phyloP scores from a whole-genome alignment of 2,888 invertebrate species.

The Apotomis turbidana region DNA sequence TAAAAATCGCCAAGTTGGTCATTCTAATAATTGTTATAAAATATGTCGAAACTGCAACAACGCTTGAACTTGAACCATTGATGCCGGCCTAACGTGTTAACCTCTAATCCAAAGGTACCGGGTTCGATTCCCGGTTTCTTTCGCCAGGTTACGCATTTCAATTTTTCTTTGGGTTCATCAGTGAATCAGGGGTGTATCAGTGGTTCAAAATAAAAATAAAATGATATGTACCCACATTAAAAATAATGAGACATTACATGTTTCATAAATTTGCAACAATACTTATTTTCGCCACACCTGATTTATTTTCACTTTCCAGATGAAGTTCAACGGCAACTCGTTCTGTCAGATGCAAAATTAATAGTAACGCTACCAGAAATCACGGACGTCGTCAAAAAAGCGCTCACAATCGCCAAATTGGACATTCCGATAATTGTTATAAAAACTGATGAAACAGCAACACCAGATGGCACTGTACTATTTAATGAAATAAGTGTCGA shows the following conservation, averaged over 20 bases:
- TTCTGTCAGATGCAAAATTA: constrained; percentile 84
- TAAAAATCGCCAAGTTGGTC: constrained; percentile 73
- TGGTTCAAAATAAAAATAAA: too few relatives aligned
- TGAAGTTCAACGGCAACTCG: constrained; percentile 88
- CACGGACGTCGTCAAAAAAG: constrained; percentile 74
- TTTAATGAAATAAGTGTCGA: constrained; percentile 86
- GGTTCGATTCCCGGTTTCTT: too few relatives aligned
- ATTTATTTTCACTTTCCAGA: constrained; percentile 77
- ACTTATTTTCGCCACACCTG: background rate
- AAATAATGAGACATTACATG: too few relatives aligned
- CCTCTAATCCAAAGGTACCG: too few relatives aligned
- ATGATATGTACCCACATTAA: too few relatives aligned
- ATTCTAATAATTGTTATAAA: too few relatives aligned
- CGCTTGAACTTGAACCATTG: too few relatives aligned
- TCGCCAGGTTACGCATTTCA: too few relatives aligned
- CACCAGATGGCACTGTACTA: constrained; percentile 78
- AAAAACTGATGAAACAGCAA: constrained; percentile 66
- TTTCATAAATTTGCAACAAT: too few relatives aligned
- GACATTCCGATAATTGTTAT: constrained; percentile 82
- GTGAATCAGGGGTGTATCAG: too few relatives aligned
- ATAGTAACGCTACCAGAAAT: constrained; percentile 85
- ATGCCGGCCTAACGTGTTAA: too few relatives aligned
- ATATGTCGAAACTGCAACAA: constrained; percentile 59
- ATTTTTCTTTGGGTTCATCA: too few relatives aligned
- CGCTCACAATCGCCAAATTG: constrained; percentile 76